Percentiles rank a stretch among this genome's conserved stretches.
These are phyloP conservation scores for Liodrosophila aerea DNA, from an alignment of 2,888 invertebrate genomes.

Conservation along the genomic window DNA sequence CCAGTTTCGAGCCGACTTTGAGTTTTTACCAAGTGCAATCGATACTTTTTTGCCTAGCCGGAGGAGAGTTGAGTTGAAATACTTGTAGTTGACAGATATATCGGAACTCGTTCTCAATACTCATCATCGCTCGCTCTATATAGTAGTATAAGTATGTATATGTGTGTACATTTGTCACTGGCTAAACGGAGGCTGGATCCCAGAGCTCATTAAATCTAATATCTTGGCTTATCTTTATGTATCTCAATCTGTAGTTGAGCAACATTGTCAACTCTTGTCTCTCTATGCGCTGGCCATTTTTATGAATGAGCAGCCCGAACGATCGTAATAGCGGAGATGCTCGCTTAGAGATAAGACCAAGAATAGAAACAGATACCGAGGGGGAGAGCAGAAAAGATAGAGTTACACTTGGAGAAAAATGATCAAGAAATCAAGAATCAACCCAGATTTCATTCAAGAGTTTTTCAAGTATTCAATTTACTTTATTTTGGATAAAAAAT, in stretches of 20 bases:
- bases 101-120: slow-evolving; percentile 18
- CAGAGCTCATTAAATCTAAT: slow-evolving; percentile 69
- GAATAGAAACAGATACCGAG: not conserved
- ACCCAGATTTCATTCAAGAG: no score
- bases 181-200: slow-evolving; percentile 51
- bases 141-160: no score
- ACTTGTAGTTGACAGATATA: slow-evolving; percentile 3
- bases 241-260: slow-evolving; percentile 67
- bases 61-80: slow-evolving; percentile 1
- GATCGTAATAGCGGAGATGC: slow-evolving; percentile 59
- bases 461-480: no score
- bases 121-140: slow-evolving; percentile 12
- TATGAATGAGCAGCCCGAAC: slow-evolving; percentile 58
- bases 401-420: no score
- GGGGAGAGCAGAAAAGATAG: no score
- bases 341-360: slow-evolving; percentile 62
- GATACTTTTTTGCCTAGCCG: slow-evolving; percentile 62
- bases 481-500: no score
- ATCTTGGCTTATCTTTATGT: slow-evolving; percentile 68
- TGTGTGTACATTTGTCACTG: slow-evolving; percentile 44
- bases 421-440: no score
- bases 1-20: slow-evolving; percentile 66
- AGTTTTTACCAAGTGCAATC: slow-evolving; percentile 64
- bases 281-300: slow-evolving; percentile 49
- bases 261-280: slow-evolving; percentile 75